phyloP scores from a whole-genome alignment of 2,797 vertebrate species.

The Onychomys torridus region DNA sequence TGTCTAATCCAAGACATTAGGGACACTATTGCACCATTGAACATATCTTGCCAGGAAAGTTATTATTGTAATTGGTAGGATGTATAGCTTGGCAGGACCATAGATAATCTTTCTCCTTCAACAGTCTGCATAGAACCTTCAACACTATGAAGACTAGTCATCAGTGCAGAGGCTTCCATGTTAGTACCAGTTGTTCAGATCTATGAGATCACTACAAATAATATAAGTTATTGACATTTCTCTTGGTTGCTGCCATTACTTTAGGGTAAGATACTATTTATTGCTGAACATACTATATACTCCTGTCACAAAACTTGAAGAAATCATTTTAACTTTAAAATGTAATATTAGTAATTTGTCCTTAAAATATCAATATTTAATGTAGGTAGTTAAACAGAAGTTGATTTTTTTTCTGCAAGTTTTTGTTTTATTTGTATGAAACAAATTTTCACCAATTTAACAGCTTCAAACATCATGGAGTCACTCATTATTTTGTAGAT shows the following conservation, averaged over 20 bases:
- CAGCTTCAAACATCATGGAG: not conserved
- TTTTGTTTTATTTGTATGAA: not conserved
- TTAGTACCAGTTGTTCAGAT: not conserved
- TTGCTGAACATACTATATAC: not conserved
- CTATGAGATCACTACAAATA: not conserved
- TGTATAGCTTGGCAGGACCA: not conserved
- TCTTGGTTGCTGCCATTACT: not conserved
- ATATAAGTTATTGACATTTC: not conserved
- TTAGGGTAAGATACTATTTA: not conserved
- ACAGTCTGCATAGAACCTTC: not conserved
- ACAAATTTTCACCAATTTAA: not conserved
- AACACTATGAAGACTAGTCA: not conserved
- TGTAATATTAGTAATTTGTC: slow-evolving; percentile 36
- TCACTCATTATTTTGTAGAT: not conserved
- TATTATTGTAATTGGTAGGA: no score
- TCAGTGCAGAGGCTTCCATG: not conserved
- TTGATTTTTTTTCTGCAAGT: no score
- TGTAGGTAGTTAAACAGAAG: not conserved
- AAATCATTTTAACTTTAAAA: slow-evolving; percentile 16
- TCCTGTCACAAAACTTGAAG: not conserved
- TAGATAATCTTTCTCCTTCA: not conserved
- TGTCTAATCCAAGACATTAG: not conserved
- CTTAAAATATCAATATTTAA: slow-evolving; percentile 60
- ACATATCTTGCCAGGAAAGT: no score
- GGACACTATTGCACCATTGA: no score